Evolutionary conservation across 2,888 invertebrate genomes (phyloP).

Genomic region (Hydrotaea diabolus): DNA sequence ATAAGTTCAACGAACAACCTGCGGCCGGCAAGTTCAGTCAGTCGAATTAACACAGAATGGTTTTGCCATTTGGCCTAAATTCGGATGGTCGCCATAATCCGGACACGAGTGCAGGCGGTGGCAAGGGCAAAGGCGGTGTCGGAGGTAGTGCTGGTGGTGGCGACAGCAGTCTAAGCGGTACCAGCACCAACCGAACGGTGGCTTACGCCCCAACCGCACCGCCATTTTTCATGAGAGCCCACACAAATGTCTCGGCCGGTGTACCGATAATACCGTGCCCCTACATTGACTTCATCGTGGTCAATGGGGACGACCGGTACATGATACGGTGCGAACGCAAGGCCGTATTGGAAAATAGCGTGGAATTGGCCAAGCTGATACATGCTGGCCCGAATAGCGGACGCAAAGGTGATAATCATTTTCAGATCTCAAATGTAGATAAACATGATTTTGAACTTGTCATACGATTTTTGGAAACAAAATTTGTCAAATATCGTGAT

Average conservation of each 20-base stretch:
- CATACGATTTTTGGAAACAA: conserved; percentile 80
- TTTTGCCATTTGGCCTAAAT: conserved; percentile 79
- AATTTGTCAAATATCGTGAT: conserved; percentile 79
- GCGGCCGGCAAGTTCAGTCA: conserved; percentile 54
- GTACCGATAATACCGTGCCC: conserved; percentile 78
- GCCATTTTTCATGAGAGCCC: conserved; percentile 75
- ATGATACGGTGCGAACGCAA: conserved; percentile 80
- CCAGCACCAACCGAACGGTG: conserved; percentile 43
- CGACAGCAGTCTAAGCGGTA: conserved; percentile 2
- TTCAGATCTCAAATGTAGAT: conserved; percentile 79
- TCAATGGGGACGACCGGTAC: conserved; percentile 80
- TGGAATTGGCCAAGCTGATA: conserved; percentile 79
- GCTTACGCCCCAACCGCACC: conserved; percentile 76
- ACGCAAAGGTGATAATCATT: conserved; percentile 80
- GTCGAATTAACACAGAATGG: conserved; percentile 72
- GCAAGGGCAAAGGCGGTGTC: background rate
- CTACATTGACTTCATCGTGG: conserved; percentile 80
- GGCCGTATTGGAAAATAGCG: conserved; percentile 78
- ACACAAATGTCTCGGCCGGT: conserved; percentile 75
- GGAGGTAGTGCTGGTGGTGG: background rate
- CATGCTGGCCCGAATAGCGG: conserved; percentile 80
- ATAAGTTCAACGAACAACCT: conserved; percentile 37
- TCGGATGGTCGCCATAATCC: conserved; percentile 78
- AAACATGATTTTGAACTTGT: conserved; percentile 79
- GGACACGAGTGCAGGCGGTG: conserved; percentile 54